A percentile compares a stretch with the other conserved stretches of the same genome.
Conservation (phyloP, 2,888 invertebrate genomes). For the Tipula vernalis region DNA sequence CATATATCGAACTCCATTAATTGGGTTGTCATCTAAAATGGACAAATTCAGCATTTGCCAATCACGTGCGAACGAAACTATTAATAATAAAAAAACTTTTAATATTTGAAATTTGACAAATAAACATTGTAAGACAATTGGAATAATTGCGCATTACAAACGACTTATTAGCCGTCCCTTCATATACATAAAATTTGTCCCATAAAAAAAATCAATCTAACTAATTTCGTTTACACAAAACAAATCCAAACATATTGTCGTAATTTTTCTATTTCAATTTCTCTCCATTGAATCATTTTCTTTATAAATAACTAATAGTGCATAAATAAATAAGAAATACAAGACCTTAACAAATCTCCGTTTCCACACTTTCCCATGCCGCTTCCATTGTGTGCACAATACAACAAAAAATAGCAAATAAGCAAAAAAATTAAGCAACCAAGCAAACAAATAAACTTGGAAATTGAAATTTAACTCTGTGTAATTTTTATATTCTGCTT, state of each 20-base stretch:
- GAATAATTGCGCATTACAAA: not conserved
- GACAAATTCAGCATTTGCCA: no score
- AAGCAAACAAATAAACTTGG: not conserved
- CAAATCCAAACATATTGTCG: not conserved
- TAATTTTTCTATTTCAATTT: not conserved
- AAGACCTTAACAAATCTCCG: not conserved
- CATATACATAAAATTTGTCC: not conserved
- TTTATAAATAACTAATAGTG: conserved; percentile 4
- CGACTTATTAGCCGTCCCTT: not conserved
- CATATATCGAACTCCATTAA: no score
- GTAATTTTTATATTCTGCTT: not conserved
- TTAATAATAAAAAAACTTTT: no score
- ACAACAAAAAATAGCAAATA: not conserved
- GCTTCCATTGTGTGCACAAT: not conserved
- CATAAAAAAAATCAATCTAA: not conserved
- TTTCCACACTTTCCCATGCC: not conserved
- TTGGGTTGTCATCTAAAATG: no score
- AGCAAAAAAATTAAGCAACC: not conserved
- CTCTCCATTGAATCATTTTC: not conserved
- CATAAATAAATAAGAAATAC: conserved; percentile 4
- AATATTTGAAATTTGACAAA: no score
- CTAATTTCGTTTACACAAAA: not conserved
- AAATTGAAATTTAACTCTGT: conserved; percentile 4
- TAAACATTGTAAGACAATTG: not conserved
- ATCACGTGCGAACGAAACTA: no score